These are phyloP conservation scores for Cirrhinus mrigala DNA, from an alignment of 2,797 vertebrate genomes.

Conservation along the genomic window DNA sequence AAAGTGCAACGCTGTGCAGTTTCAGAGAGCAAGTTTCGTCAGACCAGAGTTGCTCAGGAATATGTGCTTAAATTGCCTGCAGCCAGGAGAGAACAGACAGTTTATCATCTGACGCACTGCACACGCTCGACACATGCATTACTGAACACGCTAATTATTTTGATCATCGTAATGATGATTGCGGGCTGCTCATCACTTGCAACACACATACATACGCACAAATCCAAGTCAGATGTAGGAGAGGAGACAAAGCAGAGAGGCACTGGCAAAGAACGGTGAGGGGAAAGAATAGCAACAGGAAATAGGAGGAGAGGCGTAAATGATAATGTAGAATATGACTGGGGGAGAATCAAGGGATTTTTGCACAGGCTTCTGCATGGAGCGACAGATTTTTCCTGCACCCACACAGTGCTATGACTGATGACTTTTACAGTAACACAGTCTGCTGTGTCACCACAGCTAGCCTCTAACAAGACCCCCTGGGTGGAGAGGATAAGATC, in stretches of 20 bases:
- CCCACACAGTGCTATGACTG: constrained; percentile 47
- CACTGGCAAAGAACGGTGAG: neutral
- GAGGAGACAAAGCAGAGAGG: constrained; percentile 9
- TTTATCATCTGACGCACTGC: constrained; percentile 31
- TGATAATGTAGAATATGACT: constrained; percentile 13
- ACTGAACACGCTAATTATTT: constrained; percentile 47
- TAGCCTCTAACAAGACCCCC: constrained; percentile 56
- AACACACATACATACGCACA: neutral
- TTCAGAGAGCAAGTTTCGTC: neutral
- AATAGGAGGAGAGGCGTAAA: constrained; percentile 19
- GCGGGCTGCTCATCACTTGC: neutral
- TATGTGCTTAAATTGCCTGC: constrained; percentile 38
- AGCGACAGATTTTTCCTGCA: constrained; percentile 31
- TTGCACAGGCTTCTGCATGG: constrained; percentile 15
- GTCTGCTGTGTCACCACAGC: constrained; percentile 43
- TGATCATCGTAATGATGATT: constrained; percentile 38
- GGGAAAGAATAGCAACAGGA: constrained; percentile 21
- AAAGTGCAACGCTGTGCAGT: constrained; percentile 19
- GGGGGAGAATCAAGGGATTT: constrained; percentile 24
- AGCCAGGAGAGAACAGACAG: constrained; percentile 11
- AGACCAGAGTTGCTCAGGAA: constrained; percentile 22
- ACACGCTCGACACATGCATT: constrained; percentile 33
- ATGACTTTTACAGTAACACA: constrained; percentile 50
- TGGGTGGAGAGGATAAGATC: constrained; percentile 46
- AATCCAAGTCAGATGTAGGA: neutral